phyloP scores from a whole-genome alignment of 2,113 vertebrate species.

The Cheilinus undulatus region DNA sequence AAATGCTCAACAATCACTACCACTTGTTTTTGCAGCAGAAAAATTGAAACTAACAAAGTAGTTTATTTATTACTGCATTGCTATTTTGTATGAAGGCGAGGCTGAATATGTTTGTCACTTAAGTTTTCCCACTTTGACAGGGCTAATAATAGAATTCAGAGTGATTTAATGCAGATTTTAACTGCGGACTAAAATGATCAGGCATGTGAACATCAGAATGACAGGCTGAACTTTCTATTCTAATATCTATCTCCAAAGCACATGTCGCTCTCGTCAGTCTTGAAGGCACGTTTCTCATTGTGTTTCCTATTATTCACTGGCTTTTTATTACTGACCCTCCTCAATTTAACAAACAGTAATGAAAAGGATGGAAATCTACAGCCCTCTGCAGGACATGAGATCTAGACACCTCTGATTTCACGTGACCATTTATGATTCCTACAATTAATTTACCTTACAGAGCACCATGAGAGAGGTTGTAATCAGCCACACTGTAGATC shows the following conservation, averaged over 20 bases:
- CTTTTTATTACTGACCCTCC: neutral
- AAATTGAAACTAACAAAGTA: neutral
- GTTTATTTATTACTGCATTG: neutral
- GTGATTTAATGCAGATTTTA: neutral
- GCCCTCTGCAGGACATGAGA: neutral
- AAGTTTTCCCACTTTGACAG: too few species aligned
- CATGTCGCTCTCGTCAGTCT: neutral
- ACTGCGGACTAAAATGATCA: neutral
- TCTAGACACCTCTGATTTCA: too few species aligned
- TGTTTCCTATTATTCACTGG: neutral
- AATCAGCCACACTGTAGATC: neutral
- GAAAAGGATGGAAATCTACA: neutral
- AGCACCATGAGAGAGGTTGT: neutral
- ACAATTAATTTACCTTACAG: neutral
- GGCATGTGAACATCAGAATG: too few species aligned
- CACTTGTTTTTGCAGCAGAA: too few species aligned
- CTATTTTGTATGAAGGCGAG: too few species aligned
- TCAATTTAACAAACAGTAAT: neutral
- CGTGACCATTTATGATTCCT: neutral
- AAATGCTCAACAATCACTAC: too few species aligned
- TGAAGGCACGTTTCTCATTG: neutral
- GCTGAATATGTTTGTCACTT: too few species aligned
- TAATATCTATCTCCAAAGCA: too few species aligned
- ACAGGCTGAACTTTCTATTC: too few species aligned
- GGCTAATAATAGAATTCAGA: too few species aligned